Evolutionary conservation across 92 coral and sea anemone genomes (phyloP).

Genomic region (Porites lobata): DNA sequence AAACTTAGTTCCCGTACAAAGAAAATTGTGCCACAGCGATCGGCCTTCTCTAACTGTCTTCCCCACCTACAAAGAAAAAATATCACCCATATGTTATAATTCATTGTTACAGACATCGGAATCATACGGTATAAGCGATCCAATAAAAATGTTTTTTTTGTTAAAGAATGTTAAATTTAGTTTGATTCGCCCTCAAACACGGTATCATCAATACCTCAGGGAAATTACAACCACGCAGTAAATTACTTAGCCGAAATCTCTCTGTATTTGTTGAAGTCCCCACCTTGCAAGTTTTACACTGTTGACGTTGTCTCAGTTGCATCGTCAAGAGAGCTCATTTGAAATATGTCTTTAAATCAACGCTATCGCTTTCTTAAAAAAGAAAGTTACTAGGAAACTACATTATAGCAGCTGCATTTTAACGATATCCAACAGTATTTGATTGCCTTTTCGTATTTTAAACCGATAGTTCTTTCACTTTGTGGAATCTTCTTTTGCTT

Average conservation of each 20-base stretch:
- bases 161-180: too few species aligned
- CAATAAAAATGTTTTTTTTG: too few species aligned
- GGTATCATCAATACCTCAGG: too few species aligned
- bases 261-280: too few species aligned
- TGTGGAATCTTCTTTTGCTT: background rate
- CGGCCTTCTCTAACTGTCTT: too few species aligned
- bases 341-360: too few species aligned
- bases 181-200: too few species aligned
- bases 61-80: background rate
- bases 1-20: background rate
- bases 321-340: too few species aligned
- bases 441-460: background rate
- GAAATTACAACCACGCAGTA: too few species aligned
- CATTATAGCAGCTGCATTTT: slow-evolving; percentile 5
- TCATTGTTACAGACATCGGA: background rate
- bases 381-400: slow-evolving; percentile 9
- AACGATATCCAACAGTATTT: background rate
- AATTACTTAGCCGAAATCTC: too few species aligned
- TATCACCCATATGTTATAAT: background rate
- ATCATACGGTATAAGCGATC: background rate
- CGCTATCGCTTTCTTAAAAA: too few species aligned
- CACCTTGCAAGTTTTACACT: background rate
- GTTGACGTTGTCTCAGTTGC: background rate
- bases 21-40: too few species aligned
- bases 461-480: background rate